Conservation (phyloP, 1,140 invertebrate species). For the Sitophilus oryzae region DNA sequence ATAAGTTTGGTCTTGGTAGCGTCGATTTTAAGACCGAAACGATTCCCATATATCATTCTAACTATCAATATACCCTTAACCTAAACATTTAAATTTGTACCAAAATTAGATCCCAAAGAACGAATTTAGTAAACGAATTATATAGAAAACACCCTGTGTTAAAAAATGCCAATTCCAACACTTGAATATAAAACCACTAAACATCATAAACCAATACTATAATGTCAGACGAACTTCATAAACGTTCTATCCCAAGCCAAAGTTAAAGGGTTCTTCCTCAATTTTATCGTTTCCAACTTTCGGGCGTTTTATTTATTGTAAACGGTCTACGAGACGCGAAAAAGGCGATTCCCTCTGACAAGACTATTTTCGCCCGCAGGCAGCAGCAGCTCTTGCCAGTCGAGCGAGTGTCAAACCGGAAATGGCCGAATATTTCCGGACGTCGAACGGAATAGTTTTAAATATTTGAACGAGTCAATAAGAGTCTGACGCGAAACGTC, state of each 20-base stretch:
- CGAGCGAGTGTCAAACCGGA: background rate
- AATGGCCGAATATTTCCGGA: background rate
- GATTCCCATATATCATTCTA: no score
- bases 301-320: background rate
- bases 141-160: no score
- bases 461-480: background rate
- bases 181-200: no score
- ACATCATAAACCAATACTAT: no score
- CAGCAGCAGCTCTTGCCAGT: background rate
- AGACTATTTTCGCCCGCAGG: background rate
- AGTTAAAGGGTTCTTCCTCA: background rate
- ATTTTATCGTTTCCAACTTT: background rate
- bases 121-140: no score
- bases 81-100: no score
- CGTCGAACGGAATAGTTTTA: background rate
- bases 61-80: no score
- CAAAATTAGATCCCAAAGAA: no score
- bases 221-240: background rate
- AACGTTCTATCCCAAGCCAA: background rate
- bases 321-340: background rate
- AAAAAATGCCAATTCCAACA: background rate
- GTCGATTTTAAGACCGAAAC: no score
- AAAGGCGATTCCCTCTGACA: background rate
- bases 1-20: no score
- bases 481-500: background rate